These are phyloP conservation scores for Goniozus legneri DNA, from an alignment of 1,140 invertebrate genomes.

Conservation along the genomic window DNA sequence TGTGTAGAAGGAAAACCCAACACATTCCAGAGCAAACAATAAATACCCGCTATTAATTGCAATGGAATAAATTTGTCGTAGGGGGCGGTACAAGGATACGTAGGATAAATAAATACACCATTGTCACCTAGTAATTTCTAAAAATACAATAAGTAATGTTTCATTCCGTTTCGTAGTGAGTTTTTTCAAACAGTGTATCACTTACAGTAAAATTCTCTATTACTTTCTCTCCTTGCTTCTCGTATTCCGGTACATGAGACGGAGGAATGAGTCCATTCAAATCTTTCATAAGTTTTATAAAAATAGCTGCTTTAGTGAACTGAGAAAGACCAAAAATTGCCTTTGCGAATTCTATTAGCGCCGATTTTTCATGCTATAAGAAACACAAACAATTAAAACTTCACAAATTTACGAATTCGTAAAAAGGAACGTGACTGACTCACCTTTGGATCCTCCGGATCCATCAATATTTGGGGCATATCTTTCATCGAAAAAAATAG, in stretches of 20 bases:
- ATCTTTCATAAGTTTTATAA: slow-evolving; percentile 40
- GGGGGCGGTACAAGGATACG: slow-evolving; percentile 62
- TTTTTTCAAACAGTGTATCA: slow-evolving; percentile 1
- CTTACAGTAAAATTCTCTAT: slow-evolving; percentile 43
- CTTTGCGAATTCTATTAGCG: slow-evolving; percentile 49
- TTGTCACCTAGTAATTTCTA: slow-evolving; percentile 59
- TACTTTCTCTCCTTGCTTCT: slow-evolving; percentile 29
- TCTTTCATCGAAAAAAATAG: slow-evolving; percentile 54
- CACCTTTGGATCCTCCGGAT: slow-evolving; percentile 55
- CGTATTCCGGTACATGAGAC: slow-evolving; percentile 33
- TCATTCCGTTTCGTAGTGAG: too few species aligned
- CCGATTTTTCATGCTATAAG: slow-evolving; percentile 41
- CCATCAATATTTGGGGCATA: slow-evolving; percentile 52
- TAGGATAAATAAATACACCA: slow-evolving; percentile 75
- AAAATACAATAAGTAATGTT: slow-evolving; percentile 7
- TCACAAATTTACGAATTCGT: too few species aligned
- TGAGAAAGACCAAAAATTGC: slow-evolving; percentile 42
- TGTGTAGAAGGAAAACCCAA: slow-evolving; percentile 73
- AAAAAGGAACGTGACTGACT: slow-evolving; percentile 4
- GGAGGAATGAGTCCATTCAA: slow-evolving; percentile 46
- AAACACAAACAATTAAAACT: slow-evolving; percentile 9
- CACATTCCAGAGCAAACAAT: slow-evolving; percentile 72
- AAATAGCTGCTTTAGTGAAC: slow-evolving; percentile 44
- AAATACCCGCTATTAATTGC: slow-evolving; percentile 61
- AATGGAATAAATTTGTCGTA: slow-evolving; percentile 59